A percentile compares a stretch with the other conserved stretches of the same genome.
Conservation (phyloP, 2,113 vertebrate species). For the Oreotrochilus melanogaster region DNA sequence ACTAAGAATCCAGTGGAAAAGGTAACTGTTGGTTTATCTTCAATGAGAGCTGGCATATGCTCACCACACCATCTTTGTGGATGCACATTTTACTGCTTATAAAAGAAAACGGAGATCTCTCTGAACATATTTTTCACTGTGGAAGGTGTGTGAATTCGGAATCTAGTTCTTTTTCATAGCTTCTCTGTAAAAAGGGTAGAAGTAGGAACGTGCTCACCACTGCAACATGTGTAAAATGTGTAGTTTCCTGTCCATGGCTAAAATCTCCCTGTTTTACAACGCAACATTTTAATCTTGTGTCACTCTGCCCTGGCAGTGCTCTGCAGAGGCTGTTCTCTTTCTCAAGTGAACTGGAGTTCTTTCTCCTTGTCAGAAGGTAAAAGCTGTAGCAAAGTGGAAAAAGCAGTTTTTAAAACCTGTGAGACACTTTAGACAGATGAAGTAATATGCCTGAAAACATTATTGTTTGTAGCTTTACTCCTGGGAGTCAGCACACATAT, state of each 20-base stretch:
- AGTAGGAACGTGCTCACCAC: not conserved
- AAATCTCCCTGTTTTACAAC: not conserved
- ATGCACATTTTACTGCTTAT: not conserved
- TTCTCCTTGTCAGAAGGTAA: rapidly evolving
- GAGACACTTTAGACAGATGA: not conserved
- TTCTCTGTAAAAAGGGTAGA: not conserved
- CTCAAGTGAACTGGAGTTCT: not conserved
- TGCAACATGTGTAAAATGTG: not conserved
- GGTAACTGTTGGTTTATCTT: not conserved
- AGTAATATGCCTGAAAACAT: not conserved
- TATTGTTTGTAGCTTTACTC: not conserved
- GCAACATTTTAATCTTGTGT: not conserved
- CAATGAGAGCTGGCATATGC: not conserved
- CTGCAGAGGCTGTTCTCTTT: not conserved
- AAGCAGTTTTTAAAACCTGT: not conserved
- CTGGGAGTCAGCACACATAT: not conserved
- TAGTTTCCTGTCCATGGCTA: not conserved
- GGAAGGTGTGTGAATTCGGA: not conserved
- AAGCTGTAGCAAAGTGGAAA: not conserved
- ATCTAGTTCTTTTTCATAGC: not conserved
- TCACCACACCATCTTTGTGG: not conserved
- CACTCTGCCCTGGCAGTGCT: not conserved
- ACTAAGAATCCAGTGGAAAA: not conserved
- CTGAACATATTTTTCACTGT: not conserved
- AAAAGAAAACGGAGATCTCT: not conserved